Evolutionary conservation across 2,888 invertebrate genomes (phyloP).

Genomic region (Epiblema foenella): DNA sequence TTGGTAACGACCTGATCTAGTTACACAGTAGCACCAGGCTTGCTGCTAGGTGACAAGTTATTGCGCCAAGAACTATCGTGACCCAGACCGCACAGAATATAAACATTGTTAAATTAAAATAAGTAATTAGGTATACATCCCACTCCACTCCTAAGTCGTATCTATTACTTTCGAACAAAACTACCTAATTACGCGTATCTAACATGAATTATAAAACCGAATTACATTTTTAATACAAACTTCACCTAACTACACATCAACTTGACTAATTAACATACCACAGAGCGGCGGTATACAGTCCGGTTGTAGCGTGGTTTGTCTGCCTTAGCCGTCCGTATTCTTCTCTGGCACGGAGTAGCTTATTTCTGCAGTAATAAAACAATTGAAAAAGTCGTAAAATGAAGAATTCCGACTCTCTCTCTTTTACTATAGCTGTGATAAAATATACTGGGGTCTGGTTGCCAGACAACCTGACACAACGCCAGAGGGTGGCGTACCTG

Average conservation of each 20-base stretch:
- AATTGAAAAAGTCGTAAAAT: slow-evolving; percentile 16
- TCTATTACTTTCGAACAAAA: not conserved
- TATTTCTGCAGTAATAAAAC: not conserved
- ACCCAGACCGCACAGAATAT: too few species aligned
- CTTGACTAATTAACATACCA: not conserved
- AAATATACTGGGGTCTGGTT: slow-evolving; percentile 45
- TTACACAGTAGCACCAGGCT: too few species aligned
- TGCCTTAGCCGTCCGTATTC: too few species aligned
- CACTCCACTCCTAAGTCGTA: too few species aligned
- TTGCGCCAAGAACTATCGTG: too few species aligned
- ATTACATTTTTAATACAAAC: not conserved
- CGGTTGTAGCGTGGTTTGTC: too few species aligned
- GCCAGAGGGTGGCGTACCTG: slow-evolving; percentile 27
- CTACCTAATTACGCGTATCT: not conserved
- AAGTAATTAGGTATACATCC: too few species aligned
- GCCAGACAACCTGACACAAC: slow-evolving; percentile 30
- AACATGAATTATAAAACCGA: slow-evolving; percentile 8
- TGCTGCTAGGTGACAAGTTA: too few species aligned
- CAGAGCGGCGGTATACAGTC: too few species aligned
- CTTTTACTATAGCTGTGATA: slow-evolving; percentile 44
- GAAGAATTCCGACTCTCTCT: slow-evolving; percentile 45
- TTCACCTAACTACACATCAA: not conserved
- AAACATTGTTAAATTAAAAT: too few species aligned
- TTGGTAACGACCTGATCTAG: too few species aligned
- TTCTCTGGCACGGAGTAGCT: not conserved